phyloP scores from a whole-genome alignment of 2,888 invertebrate genomes.

The Ennomos erosarius region DNA sequence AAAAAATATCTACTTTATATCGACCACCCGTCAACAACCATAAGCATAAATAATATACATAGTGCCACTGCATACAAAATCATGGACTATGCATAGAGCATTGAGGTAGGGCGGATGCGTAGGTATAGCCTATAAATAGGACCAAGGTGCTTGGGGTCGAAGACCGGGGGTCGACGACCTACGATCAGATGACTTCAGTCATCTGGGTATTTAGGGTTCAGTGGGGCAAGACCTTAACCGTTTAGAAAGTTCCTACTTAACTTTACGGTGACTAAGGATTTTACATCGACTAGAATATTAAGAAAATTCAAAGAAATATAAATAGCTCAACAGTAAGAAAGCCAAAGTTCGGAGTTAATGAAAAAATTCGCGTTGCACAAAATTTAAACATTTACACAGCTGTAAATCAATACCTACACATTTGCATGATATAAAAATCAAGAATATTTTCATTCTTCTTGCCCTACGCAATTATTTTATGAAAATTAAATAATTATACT shows the following conservation, averaged over 20 bases:
- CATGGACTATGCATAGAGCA: slow-evolving; percentile 49
- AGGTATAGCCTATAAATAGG: slow-evolving; percentile 48
- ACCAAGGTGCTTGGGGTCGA: slow-evolving; percentile 39
- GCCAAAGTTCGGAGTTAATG: too few relatives aligned
- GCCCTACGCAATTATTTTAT: too few relatives aligned
- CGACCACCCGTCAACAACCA: slow-evolving; percentile 15
- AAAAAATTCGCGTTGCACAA: background rate
- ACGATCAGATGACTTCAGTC: slow-evolving; percentile 34
- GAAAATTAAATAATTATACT: too few relatives aligned
- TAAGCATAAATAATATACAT: slow-evolving; percentile 9
- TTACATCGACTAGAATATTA: too few relatives aligned
- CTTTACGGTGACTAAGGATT: too few relatives aligned
- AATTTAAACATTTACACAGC: background rate
- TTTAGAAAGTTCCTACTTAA: background rate
- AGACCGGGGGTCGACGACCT: slow-evolving; percentile 42
- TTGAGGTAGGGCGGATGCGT: slow-evolving; percentile 70
- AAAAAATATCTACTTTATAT: background rate
- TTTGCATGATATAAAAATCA: too few relatives aligned
- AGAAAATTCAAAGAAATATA: too few relatives aligned
- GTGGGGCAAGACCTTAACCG: slow-evolving; percentile 16
- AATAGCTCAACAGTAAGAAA: too few relatives aligned
- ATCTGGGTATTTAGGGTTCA: slow-evolving; percentile 40
- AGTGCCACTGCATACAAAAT: slow-evolving; percentile 29
- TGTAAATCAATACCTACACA: too few relatives aligned
- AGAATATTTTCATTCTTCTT: too few relatives aligned